phyloP scores from a whole-genome alignment of 2,113 vertebrate genomes.

The Caranx melampygus region DNA sequence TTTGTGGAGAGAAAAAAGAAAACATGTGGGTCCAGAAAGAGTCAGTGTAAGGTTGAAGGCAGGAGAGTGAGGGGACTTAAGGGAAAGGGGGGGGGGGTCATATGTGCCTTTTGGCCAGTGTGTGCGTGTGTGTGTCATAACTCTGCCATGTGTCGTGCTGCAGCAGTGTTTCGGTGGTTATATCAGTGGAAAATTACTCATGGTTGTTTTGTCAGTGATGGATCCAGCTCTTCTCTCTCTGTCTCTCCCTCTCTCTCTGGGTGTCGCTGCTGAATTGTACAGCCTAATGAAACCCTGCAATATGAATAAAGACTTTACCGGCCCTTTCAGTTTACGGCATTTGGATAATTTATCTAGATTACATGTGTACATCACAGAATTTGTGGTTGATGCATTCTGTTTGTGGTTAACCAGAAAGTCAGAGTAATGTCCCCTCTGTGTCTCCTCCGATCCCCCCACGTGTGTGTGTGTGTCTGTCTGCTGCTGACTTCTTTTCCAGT shows the following conservation, averaged over 20 bases:
- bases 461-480: conserved; percentile 33
- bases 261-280: conserved; percentile 29
- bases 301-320: conserved; percentile 10
- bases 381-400: conserved; percentile 10
- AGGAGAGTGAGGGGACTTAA: neutral
- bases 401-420: conserved; percentile 27
- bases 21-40: conserved; percentile 30
- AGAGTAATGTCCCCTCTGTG: conserved; percentile 21
- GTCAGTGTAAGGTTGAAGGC: conserved; percentile 10
- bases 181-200: conserved; percentile 80
- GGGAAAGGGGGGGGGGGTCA: neutral
- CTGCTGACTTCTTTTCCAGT: conserved; percentile 73
- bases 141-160: conserved; percentile 55
- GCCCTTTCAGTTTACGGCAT: conserved; percentile 15
- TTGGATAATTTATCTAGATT: conserved; percentile 23
- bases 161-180: conserved; percentile 61
- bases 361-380: conserved; percentile 10
- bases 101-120: conserved; percentile 34
- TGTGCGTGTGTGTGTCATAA: conserved; percentile 49
- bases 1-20: conserved; percentile 38
- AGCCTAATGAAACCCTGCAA: conserved; percentile 35
- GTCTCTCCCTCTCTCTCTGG: neutral
- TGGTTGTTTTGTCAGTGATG: conserved; percentile 60
- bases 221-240: conserved; percentile 37
- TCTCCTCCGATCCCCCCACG: conserved; percentile 11